phyloP scores from a whole-genome alignment of 2,113 vertebrate genomes.

The Columbina picui region DNA sequence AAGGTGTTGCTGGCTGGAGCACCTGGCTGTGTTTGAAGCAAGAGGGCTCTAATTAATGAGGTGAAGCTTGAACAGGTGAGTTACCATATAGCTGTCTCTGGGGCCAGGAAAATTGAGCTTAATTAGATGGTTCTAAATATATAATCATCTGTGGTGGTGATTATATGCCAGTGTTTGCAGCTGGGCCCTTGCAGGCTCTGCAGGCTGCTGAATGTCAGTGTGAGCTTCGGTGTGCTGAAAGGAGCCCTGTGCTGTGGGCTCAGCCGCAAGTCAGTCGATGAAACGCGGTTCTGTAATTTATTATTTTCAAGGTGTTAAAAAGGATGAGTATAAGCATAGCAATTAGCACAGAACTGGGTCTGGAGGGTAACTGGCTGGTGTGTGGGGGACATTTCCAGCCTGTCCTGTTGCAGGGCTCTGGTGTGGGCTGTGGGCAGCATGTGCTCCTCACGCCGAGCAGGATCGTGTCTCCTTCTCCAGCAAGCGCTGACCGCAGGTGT shows the following conservation, averaged over 20 bases:
- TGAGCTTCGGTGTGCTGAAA: not conserved
- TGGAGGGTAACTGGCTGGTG: not conserved
- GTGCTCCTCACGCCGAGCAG: not conserved
- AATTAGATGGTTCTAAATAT: conserved; percentile 24
- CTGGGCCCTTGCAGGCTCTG: not conserved
- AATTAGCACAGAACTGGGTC: not conserved
- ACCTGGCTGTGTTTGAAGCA: not conserved
- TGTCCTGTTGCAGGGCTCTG: not conserved
- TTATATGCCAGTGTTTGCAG: conserved; percentile 7
- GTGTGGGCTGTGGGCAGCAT: not conserved
- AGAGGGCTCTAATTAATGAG: not conserved
- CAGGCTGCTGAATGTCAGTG: not conserved
- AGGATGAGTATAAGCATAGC: not conserved
- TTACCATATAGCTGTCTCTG: not conserved
- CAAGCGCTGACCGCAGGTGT: not conserved
- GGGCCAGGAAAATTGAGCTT: not conserved
- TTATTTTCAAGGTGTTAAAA: not conserved
- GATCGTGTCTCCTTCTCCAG: not conserved
- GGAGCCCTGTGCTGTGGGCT: not conserved
- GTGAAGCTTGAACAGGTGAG: conserved; percentile 6
- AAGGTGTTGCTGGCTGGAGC: not conserved
- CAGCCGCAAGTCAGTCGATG: not conserved
- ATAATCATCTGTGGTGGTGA: not conserved
- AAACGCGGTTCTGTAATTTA: not conserved
- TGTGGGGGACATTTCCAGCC: not conserved